Evolutionary conservation across 2,888 invertebrate species (phyloP).

Genomic region (Cacoxenus indagator): DNA sequence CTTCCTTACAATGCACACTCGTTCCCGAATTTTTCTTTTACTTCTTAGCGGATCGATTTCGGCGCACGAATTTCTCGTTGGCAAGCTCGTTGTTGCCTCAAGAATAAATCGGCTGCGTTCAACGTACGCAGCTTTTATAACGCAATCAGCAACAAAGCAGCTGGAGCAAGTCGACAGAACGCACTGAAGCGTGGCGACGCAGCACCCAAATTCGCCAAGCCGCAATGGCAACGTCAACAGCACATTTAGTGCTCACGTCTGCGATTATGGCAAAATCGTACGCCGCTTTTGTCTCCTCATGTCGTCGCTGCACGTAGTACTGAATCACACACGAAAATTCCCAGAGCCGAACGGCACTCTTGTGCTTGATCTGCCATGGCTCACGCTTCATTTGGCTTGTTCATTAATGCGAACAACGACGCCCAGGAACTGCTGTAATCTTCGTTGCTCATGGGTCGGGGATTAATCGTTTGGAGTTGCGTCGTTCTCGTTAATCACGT

Average conservation of each 20-base stretch:
- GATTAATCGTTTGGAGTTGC: not conserved
- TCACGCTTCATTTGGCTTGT: constrained; percentile 26
- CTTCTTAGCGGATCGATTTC: not conserved
- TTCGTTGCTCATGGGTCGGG: constrained; percentile 26
- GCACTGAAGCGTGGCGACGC: constrained; percentile 56
- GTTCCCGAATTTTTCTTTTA: not conserved
- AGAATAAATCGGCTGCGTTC: constrained; percentile 57
- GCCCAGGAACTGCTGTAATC: constrained; percentile 61
- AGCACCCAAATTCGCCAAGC: not conserved
- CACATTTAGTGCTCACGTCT: no score
- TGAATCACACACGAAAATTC: constrained; percentile 38
- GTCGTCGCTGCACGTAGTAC: constrained; percentile 21
- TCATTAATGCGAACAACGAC: constrained; percentile 26
- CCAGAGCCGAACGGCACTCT: not conserved
- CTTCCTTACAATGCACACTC: not conserved
- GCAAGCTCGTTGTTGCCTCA: constrained; percentile 34
- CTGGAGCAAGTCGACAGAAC: constrained; percentile 31
- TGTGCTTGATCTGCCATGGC: not conserved
- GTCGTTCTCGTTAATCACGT: constrained; percentile 47
- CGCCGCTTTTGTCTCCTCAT: not conserved
- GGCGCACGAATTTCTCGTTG: constrained; percentile 33
- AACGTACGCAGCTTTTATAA: constrained; percentile 63
- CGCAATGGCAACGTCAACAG: not conserved
- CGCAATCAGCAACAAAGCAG: constrained; percentile 15
- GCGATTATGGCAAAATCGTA: not conserved